phyloP scores from a whole-genome alignment of 2,888 invertebrate genomes.

The Drosophila trichaetosa region DNA sequence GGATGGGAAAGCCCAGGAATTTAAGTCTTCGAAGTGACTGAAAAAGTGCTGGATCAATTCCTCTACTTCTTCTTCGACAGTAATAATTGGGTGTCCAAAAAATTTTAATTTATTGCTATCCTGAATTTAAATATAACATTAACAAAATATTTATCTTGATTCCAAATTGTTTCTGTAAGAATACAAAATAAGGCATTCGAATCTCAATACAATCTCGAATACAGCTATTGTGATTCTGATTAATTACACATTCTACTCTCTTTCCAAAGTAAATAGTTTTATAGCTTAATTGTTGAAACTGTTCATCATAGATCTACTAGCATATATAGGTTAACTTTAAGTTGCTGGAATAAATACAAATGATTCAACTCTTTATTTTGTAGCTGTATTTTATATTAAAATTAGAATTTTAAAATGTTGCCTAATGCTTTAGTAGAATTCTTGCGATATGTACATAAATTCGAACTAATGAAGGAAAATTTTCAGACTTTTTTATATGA shows the following conservation, averaged over 20 bases:
- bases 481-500: neutral
- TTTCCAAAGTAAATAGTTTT: neutral
- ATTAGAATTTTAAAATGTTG: too few species aligned
- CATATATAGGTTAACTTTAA: neutral
- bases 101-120: neutral
- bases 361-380: neutral
- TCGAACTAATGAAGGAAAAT: neutral
- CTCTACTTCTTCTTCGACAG: neutral
- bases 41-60: neutral
- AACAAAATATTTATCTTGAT: neutral
- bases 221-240: neutral
- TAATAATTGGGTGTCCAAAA: neutral
- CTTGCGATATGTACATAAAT: neutral
- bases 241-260: too few species aligned
- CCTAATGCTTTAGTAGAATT: too few species aligned
- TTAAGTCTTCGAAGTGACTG: neutral
- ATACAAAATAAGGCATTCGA: neutral
- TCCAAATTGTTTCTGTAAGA: neutral
- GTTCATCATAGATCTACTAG: neutral
- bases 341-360: neutral
- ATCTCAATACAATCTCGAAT: too few species aligned
- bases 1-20: neutral
- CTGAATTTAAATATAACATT: neutral
- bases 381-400: neutral
- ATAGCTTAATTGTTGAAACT: neutral